Conservation (phyloP, 37 sponge, comb jelly and placozoan species). For the Aphrocallistes beatrix region DNA sequence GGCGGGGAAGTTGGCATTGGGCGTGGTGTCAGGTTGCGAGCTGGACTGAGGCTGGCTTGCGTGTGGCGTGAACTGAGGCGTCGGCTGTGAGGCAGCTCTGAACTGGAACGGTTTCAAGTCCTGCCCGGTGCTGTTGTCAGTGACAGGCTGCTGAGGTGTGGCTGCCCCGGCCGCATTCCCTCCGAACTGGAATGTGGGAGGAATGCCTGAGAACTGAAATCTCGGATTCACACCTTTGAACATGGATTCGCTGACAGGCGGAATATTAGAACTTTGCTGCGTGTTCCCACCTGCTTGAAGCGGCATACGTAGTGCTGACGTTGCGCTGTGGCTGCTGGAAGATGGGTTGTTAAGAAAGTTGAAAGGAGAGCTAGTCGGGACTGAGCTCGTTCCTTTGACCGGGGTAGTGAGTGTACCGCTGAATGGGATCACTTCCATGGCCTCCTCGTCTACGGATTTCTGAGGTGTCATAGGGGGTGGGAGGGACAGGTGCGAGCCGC, state of each 20-base stretch:
- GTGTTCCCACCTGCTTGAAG: neutral
- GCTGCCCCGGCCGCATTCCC: neutral
- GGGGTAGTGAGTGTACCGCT: neutral
- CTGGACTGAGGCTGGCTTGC: neutral
- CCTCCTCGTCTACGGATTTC: neutral
- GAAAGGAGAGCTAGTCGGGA: neutral
- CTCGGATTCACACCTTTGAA: neutral
- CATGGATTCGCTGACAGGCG: neutral
- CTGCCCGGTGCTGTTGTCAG: neutral
- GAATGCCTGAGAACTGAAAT: neutral
- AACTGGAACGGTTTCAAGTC: neutral
- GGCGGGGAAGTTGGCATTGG: neutral
- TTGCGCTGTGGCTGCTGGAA: neutral
- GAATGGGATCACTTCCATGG: slow-evolving; percentile 6
- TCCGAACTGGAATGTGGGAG: neutral
- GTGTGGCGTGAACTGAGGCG: neutral
- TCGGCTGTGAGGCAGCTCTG: neutral
- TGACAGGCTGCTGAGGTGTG: neutral
- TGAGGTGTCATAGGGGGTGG: neutral
- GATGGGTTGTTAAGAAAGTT: neutral
- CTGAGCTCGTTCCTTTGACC: neutral
- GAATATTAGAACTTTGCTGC: neutral
- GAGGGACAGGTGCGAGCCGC: neutral
- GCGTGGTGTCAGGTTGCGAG: neutral
- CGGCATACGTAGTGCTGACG: neutral